Evolutionary conservation across 1,140 invertebrate species (phyloP), one percentile per base, ranked within the genome.

Genomic region (Spodoptera frugiperda): DNA sequence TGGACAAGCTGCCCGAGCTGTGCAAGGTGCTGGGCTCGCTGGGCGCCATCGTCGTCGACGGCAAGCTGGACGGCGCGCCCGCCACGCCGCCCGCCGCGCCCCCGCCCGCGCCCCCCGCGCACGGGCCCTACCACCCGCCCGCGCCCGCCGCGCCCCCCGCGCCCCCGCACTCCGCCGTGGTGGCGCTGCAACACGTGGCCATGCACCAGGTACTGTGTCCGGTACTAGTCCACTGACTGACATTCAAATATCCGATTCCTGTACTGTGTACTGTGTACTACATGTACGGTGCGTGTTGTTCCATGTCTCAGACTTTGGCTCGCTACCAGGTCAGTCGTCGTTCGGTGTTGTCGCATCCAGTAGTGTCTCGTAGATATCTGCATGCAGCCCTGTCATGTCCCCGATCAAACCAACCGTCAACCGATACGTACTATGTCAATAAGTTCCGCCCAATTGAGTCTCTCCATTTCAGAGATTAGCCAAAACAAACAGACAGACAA

Each of bases 1-100:
- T 97, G 77, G 97, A 97, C 86, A 97, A 97, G 95, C 95, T 97
- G 78, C 95, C 96, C 39, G 97, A 97, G 87, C 93, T 98, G 65
- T 96, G 97, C 95, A 96, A 96, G 97, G 86, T 87, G 89, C 83
- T 48, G 48, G 39, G 30, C 63, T 76, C 80, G 71, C 78, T 97
- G 82, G 97, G 97, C 59, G 96, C 95, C 55, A 97, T 97, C 78
- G 96, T 97, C 1, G 97, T 97, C 14, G 97, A 97, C 93, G 97
- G 97, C 51, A 95, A 96, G 86, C 95, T 96, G 68, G 96, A 96
- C 89, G 94, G 94, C 55, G 94, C 67, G 94, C 92, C 55, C 78
- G 14, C 57, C 25, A 14, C n/a, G 33, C 55, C 55, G n/a, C 55
- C 21, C 21, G 21, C 84, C 39, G 82, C 88, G 61, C 65, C 67